These are phyloP conservation scores for Aradus depressus DNA, from an alignment of 2,888 invertebrate genomes.

Conservation along the genomic window DNA sequence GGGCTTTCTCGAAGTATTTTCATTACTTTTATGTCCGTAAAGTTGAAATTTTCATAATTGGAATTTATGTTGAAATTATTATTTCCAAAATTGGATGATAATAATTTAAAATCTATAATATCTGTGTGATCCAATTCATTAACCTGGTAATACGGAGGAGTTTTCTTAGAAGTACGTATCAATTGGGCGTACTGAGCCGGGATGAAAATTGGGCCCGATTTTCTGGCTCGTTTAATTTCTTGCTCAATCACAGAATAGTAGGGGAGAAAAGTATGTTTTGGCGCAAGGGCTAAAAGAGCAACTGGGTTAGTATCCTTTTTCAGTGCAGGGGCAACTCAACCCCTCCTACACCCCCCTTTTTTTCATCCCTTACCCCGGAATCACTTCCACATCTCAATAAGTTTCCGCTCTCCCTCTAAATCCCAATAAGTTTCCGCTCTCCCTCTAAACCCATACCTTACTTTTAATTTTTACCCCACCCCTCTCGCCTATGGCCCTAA, in stretches of 20 bases:
- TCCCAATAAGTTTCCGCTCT: too few species aligned
- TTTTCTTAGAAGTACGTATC: slow-evolving; percentile 9
- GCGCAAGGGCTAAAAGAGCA: too few species aligned
- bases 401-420: too few species aligned
- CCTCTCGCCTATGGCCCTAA: slow-evolving; percentile 5
- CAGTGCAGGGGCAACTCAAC: too few species aligned
- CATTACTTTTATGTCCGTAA: slow-evolving; percentile 1
- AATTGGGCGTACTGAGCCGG: slow-evolving; percentile 14
- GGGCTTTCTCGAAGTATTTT: neutral
- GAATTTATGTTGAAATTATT: slow-evolving; percentile 1
- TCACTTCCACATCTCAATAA: too few species aligned
- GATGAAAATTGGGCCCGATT: slow-evolving; percentile 9
- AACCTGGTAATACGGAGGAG: neutral
- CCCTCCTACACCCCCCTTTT: too few species aligned
- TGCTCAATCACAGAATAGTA: slow-evolving; percentile 5
- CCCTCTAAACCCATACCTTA: too few species aligned
- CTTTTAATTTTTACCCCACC: slow-evolving; percentile 3
- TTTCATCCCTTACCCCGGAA: too few species aligned
- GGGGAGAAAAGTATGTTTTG: too few species aligned
- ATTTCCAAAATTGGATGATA: neutral
- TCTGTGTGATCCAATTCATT: slow-evolving; percentile 5
- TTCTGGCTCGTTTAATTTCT: slow-evolving; percentile 10
- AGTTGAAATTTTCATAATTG: neutral
- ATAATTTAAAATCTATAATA: slow-evolving; percentile 6
- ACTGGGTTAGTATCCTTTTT: too few species aligned